Evolutionary conservation across 2,113 vertebrate genomes (phyloP).

Genomic region (Corynorhinus townsendii): DNA sequence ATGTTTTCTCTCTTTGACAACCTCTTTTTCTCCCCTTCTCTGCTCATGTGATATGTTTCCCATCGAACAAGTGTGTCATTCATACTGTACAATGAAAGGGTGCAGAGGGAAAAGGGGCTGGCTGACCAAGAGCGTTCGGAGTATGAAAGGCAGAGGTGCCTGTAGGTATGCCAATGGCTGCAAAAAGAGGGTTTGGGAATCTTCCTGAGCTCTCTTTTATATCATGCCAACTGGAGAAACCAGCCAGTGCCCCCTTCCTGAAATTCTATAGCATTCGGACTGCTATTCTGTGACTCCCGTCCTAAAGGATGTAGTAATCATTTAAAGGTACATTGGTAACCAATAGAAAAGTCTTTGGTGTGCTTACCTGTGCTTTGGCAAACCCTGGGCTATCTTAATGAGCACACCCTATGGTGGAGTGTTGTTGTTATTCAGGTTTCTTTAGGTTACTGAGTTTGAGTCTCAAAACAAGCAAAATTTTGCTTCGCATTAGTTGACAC

Average conservation of each 20-base stretch:
- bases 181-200: neutral
- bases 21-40: conserved; percentile 27
- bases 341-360: neutral
- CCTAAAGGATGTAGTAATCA: neutral
- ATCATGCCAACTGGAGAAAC: neutral
- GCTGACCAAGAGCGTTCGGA: neutral
- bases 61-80: conserved; percentile 2
- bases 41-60: conserved; percentile 5
- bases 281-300: neutral
- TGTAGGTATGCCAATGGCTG: neutral
- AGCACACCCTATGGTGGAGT: neutral
- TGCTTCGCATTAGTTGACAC: conserved; percentile 32
- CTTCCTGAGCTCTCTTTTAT: neutral
- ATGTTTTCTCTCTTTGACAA: conserved; percentile 41
- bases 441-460: conserved; percentile 34
- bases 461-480: conserved; percentile 14
- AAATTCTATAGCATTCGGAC: neutral
- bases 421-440: neutral
- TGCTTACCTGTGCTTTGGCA: neutral
- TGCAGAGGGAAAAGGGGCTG: neutral
- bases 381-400: neutral
- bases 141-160: neutral
- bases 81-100: neutral
- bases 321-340: neutral
- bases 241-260: neutral